Percentiles rank a stretch among this genome's conserved stretches.
Evolutionary conservation across 1,140 invertebrate species (phyloP).

Genomic region (Drosophila takahashii): DNA sequence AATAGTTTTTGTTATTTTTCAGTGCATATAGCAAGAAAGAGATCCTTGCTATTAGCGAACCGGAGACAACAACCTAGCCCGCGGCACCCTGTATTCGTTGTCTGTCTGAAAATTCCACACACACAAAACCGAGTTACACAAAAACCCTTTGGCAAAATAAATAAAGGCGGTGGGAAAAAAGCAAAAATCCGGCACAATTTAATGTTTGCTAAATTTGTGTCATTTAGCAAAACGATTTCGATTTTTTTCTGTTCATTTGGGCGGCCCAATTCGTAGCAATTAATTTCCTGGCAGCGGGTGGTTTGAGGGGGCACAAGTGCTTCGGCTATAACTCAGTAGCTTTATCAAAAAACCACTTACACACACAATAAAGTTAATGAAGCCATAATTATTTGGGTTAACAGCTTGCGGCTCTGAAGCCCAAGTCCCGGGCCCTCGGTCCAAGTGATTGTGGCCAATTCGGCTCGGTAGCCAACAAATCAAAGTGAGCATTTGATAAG

Average conservation of each 20-base stretch:
- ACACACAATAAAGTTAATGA: constrained; percentile 83
- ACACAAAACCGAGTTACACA: constrained; percentile 28
- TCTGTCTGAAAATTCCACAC: constrained; percentile 21
- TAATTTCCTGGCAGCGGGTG: constrained; percentile 47
- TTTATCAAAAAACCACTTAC: constrained; percentile 82
- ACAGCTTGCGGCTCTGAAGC: constrained; percentile 66
- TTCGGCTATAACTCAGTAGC: constrained; percentile 71
- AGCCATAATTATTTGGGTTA: constrained; percentile 83
- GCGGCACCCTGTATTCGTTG: constrained; percentile 16
- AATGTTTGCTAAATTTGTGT: constrained; percentile 76
- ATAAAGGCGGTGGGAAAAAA: constrained; percentile 26
- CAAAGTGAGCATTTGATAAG: constrained; percentile 68
- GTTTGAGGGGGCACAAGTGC: constrained; percentile 36
- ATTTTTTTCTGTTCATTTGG: constrained; percentile 45
- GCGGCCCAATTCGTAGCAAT: constrained; percentile 57
- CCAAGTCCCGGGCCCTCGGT: constrained; percentile 20
- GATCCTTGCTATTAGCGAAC: constrained; percentile 46
- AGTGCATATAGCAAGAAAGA: constrained; percentile 17
- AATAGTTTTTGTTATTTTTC: background rate
- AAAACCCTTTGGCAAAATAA: constrained; percentile 59
- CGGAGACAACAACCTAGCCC: constrained; percentile 27
- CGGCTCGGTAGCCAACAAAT: constrained; percentile 64
- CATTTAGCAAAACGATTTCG: constrained; percentile 69
- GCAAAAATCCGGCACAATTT: constrained; percentile 61
- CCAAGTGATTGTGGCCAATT: constrained; percentile 66